These are phyloP conservation scores for Paralvinella palmiformis DNA, from an alignment of 1,140 invertebrate species.

Conservation along the genomic window DNA sequence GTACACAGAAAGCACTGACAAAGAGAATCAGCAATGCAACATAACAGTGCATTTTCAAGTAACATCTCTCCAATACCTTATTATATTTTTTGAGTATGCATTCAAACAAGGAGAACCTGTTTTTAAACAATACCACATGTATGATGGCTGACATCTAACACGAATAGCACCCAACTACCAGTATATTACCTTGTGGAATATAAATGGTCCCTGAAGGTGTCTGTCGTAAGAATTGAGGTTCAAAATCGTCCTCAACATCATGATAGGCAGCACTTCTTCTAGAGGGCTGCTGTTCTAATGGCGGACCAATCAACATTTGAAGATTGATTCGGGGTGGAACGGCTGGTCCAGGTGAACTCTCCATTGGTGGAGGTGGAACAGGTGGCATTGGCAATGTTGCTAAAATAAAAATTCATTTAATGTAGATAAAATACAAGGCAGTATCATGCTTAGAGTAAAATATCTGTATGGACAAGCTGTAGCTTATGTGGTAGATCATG, in stretches of 20 bases:
- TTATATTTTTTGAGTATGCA: too few species aligned
- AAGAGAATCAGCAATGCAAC: too few species aligned
- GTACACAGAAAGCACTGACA: too few species aligned
- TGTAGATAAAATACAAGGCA: not conserved
- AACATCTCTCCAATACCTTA: too few species aligned
- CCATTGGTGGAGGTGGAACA: constrained; percentile 18
- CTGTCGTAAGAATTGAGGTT: constrained; percentile 82
- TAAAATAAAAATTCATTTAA: constrained; percentile 5
- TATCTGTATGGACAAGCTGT: too few species aligned
- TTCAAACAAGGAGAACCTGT: too few species aligned
- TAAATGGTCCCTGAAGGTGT: constrained; percentile 86
- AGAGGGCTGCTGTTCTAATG: not conserved
- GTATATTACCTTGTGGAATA: constrained; percentile 71
- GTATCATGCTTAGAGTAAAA: not conserved
- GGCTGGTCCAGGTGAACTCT: not conserved
- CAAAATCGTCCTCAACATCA: constrained; percentile 71
- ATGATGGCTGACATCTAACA: too few species aligned
- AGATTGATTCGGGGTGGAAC: constrained; percentile 6
- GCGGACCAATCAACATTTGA: not conserved
- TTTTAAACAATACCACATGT: too few species aligned
- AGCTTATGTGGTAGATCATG: too few species aligned
- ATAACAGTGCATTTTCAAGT: too few species aligned
- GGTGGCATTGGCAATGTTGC: constrained; percentile 19
- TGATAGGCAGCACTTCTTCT: constrained; percentile 44
- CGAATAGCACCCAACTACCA: not conserved